phyloP scores from a whole-genome alignment of 2,888 invertebrate species.

The Drosophila subsilvestris region DNA sequence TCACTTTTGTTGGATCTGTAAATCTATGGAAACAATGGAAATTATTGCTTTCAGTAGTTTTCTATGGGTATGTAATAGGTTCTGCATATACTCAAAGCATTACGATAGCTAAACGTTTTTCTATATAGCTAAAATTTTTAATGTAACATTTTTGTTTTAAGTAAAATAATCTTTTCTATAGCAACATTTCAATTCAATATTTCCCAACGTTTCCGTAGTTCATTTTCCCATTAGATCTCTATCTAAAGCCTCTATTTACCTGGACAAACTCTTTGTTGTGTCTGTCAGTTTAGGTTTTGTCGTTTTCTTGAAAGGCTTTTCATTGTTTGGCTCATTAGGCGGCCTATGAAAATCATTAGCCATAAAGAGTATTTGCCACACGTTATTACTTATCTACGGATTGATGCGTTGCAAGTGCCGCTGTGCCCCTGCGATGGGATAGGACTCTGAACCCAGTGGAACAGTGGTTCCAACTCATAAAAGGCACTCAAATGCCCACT shows the following conservation, averaged over 20 bases:
- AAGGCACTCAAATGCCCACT: conserved; percentile 8
- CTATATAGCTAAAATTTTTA: too few relatives aligned
- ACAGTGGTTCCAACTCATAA: conserved; percentile 7
- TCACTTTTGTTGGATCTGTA: too few relatives aligned
- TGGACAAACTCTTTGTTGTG: neutral
- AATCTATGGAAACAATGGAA: too few relatives aligned
- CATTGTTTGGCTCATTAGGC: conserved; percentile 18
- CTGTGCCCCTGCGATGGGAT: neutral
- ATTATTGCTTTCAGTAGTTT: too few relatives aligned
- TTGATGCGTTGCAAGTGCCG: conserved; percentile 10
- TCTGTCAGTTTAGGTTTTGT: neutral
- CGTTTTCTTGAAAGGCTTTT: conserved; percentile 2
- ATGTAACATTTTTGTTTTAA: too few relatives aligned
- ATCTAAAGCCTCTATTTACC: neutral
- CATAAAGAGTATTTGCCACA: conserved; percentile 25
- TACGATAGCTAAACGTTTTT: too few relatives aligned
- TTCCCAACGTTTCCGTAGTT: too few relatives aligned
- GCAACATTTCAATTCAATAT: neutral
- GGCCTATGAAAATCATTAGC: conserved; percentile 38
- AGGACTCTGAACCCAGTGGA: neutral
- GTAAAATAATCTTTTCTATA: too few relatives aligned
- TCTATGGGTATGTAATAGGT: too few relatives aligned
- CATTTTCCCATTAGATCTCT: neutral
- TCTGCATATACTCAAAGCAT: too few relatives aligned
- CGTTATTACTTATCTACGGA: conserved; percentile 33